These are phyloP conservation scores for Andrena bucephala DNA, from an alignment of 2,888 invertebrate genomes.

Conservation along the genomic window DNA sequence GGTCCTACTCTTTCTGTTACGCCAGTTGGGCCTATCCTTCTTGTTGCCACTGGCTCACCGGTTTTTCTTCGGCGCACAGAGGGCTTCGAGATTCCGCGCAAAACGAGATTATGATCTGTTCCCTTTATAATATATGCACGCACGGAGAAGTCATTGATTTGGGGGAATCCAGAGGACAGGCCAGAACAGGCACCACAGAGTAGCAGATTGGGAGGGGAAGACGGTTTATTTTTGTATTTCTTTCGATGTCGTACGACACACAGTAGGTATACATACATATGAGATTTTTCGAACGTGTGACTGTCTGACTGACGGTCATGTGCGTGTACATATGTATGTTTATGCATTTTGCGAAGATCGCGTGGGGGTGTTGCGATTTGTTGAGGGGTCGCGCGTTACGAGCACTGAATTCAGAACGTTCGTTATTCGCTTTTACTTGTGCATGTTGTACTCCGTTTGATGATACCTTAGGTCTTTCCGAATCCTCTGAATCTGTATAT, in stretches of 20 bases:
- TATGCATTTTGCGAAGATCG: conserved; percentile 41
- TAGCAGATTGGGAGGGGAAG: conserved; percentile 38
- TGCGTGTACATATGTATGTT: conserved; percentile 4
- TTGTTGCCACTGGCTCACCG: conserved; percentile 35
- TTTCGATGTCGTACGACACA: conserved; percentile 17
- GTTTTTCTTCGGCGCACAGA: conserved; percentile 54
- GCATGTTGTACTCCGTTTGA: neutral
- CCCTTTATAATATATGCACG: conserved; percentile 42
- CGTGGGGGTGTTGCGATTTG: conserved; percentile 21
- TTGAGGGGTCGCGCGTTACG: conserved; percentile 20
- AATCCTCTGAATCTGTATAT: too few relatives aligned
- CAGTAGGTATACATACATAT: neutral
- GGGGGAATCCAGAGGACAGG: conserved; percentile 37
- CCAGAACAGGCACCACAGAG: conserved; percentile 22
- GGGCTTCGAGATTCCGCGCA: conserved; percentile 56
- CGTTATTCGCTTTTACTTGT: conserved; percentile 2
- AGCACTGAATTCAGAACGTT: conserved; percentile 9
- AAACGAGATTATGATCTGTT: conserved; percentile 64
- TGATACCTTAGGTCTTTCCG: neutral
- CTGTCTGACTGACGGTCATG: neutral
- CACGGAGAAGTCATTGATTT: conserved; percentile 59
- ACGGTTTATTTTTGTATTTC: conserved; percentile 56
- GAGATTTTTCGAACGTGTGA: conserved; percentile 8
- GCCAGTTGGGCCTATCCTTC: conserved; percentile 50
- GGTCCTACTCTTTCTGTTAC: conserved; percentile 71